A percentile compares a stretch with the other conserved stretches of the same genome.
Evolutionary conservation across 2,888 invertebrate species (phyloP).

Genomic region (Caenorhabditis sp.): DNA sequence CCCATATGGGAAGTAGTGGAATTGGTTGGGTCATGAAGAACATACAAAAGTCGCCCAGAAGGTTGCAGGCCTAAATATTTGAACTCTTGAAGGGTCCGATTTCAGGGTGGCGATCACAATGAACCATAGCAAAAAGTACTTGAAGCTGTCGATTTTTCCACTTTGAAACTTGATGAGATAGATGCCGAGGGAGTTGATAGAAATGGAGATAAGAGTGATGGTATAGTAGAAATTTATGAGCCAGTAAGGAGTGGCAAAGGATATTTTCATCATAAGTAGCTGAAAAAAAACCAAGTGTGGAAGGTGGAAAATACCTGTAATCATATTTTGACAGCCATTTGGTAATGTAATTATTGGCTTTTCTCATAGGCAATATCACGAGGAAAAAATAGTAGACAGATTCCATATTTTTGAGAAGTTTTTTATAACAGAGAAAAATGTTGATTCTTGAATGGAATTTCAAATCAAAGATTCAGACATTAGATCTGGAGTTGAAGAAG

Average conservation of each 20-base stretch:
- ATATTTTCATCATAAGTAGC: slow-evolving; percentile 4
- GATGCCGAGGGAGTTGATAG: slow-evolving; percentile 24
- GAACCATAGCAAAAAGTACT: slow-evolving; percentile 47
- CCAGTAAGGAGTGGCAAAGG: slow-evolving; percentile 43
- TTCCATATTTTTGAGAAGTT: no score
- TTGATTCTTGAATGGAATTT: no score
- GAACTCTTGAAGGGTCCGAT: neutral
- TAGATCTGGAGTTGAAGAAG: slow-evolving; percentile 56
- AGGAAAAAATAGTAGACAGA: neutral
- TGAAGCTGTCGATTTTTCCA: slow-evolving; percentile 48
- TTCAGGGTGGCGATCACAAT: slow-evolving; percentile 4
- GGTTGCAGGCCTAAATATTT: slow-evolving; percentile 29
- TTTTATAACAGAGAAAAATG: no score
- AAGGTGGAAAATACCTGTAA: neutral
- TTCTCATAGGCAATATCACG: no score
- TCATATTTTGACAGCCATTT: neutral
- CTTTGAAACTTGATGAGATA: slow-evolving; percentile 44
- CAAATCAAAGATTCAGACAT: no score
- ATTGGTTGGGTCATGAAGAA: slow-evolving; percentile 44
- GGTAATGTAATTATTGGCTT: neutral
- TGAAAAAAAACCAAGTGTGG: neutral
- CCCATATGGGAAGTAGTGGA: slow-evolving; percentile 46
- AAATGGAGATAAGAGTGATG: slow-evolving; percentile 4
- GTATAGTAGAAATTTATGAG: slow-evolving; percentile 41
- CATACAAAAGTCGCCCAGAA: slow-evolving; percentile 17